phyloP scores from a whole-genome alignment of 1,140 invertebrate species.

The Archegozetes longisetosus region DNA sequence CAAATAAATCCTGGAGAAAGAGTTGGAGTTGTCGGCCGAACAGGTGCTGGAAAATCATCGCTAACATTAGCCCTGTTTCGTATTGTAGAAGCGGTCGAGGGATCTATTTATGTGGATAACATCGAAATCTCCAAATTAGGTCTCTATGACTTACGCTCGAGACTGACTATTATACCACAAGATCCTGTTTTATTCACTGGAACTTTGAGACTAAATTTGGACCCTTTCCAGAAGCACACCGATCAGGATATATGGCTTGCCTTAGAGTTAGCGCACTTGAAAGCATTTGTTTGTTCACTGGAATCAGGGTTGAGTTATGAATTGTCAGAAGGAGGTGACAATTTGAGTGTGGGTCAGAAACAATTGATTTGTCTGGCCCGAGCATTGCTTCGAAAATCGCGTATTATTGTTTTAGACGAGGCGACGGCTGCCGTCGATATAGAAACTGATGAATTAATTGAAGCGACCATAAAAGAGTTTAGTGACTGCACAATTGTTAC shows the following conservation, averaged over 20 bases:
- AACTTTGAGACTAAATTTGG: slow-evolving; percentile 70
- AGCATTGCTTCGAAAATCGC: slow-evolving; percentile 36
- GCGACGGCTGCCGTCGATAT: slow-evolving; percentile 32
- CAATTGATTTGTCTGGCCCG: slow-evolving; percentile 39
- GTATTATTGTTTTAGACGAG: slow-evolving; percentile 38
- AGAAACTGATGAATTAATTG: slow-evolving; percentile 30
- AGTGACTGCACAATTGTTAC: slow-evolving; percentile 31
- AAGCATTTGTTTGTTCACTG: slow-evolving; percentile 40
- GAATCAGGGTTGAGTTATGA: slow-evolving; percentile 18
- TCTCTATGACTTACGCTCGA: slow-evolving; percentile 51
- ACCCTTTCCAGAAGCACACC: slow-evolving; percentile 48
- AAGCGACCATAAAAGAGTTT: slow-evolving; percentile 31
- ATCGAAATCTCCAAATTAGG: slow-evolving; percentile 56
- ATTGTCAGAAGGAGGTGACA: slow-evolving; percentile 28
- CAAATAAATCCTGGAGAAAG: slow-evolving; percentile 54
- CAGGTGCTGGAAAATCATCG: slow-evolving; percentile 38
- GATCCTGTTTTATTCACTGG: slow-evolving; percentile 82
- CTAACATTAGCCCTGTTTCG: slow-evolving; percentile 37
- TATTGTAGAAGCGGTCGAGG: slow-evolving; percentile 45
- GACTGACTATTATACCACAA: slow-evolving; percentile 83
- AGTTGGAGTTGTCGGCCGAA: slow-evolving; percentile 51
- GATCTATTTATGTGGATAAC: slow-evolving; percentile 59
- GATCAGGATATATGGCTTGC: slow-evolving; percentile 63
- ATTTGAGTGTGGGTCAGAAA: slow-evolving; percentile 39
- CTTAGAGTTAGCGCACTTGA: slow-evolving; percentile 56